Evolutionary conservation across 2,113 vertebrate genomes (phyloP), one percentile per base, ranked within the genome.

Genomic region (Cyprinodon tularosa): DNA sequence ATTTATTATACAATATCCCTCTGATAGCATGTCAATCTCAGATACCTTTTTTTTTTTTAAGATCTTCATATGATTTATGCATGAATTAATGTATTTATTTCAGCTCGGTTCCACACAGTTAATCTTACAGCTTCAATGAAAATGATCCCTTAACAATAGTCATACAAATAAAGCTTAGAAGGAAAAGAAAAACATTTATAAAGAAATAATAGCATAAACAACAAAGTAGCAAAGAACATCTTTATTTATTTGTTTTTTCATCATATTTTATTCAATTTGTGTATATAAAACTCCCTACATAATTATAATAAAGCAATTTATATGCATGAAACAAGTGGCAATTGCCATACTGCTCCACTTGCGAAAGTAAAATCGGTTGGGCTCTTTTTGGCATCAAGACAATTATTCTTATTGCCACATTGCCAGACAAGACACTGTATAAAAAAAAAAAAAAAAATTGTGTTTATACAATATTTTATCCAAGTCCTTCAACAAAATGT

Each of bases 1-100:
- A 68, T 73, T 72, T 82, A 66, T 81, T 40, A 62, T 45, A 10
- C 53, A 39, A 2, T 40, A 8, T 15, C 66, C 5, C 45, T 53
- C 67, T 44, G 13, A 83, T 82, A 44, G 40, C 10, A 40, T 53
- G 15, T 40, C 48, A 36, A 59, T 39, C 3, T 57, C 20, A 9
- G 29, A 29, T 29, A 29, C 29, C 29, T 29, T 29, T 29, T 29
- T 29, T 29, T 29, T 29, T 29, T 29, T 29, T 29, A 57, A 57
- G 20, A 57, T 57, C 3, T 20, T 6, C 3, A n/a, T 57, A 15
- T 2, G 17, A 57, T 57, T 57, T 57, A n/a, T 10, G 20, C n/a
- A 20, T 8, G 50, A 20, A 20, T 53, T 10, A 6, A n/a, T 10
- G n/a, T 29, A 29, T 29, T 29, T n/a, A n/a, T n/a, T 14, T 57